Conservation (phyloP, 2,888 invertebrate species). For the Phengaris arion region DNA sequence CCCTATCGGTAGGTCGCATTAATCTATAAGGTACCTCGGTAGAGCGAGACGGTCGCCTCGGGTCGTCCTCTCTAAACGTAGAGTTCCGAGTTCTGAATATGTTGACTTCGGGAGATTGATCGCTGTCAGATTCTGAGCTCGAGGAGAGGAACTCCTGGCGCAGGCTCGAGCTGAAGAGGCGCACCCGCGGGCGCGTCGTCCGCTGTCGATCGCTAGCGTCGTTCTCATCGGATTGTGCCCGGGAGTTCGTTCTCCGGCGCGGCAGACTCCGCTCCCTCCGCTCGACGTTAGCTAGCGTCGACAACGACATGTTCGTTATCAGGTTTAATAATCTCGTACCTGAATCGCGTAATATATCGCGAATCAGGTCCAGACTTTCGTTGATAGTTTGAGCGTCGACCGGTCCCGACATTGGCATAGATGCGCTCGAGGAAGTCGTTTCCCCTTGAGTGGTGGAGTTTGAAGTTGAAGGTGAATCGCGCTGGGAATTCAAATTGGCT, state of each 20-base stretch:
- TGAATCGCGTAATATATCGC: conserved; percentile 72
- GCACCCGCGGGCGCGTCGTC: conserved; percentile 46
- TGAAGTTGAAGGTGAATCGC: conserved; percentile 32
- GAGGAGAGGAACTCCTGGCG: conserved; percentile 57
- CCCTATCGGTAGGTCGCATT: conserved; percentile 50
- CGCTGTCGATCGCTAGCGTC: conserved; percentile 44
- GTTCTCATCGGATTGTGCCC: conserved; percentile 55
- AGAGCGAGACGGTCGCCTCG: conserved; percentile 42
- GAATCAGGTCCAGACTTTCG: conserved; percentile 69
- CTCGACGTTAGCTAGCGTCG: conserved; percentile 60
- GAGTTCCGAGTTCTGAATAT: conserved; percentile 66
- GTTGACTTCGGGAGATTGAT: conserved; percentile 65
- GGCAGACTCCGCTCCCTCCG: conserved; percentile 53
- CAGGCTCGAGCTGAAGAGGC: conserved; percentile 51
- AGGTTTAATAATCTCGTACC: conserved; percentile 69
- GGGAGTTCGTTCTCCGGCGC: conserved; percentile 45
- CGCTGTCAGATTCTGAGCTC: conserved; percentile 69
- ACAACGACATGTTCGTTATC: conserved; percentile 70
- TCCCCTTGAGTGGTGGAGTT: conserved; percentile 35
- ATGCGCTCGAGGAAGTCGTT: conserved; percentile 38
- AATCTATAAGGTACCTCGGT: conserved; percentile 38
- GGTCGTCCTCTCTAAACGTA: conserved; percentile 57
- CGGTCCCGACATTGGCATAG: conserved; percentile 43
- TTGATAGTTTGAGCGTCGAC: conserved; percentile 69
- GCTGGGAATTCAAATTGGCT: conserved; percentile 27